A percentile compares a stretch with the other conserved stretches of the same genome.
Evolutionary conservation across 2,113 vertebrate species (phyloP).

Genomic region (Phoxinus phoxinus): DNA sequence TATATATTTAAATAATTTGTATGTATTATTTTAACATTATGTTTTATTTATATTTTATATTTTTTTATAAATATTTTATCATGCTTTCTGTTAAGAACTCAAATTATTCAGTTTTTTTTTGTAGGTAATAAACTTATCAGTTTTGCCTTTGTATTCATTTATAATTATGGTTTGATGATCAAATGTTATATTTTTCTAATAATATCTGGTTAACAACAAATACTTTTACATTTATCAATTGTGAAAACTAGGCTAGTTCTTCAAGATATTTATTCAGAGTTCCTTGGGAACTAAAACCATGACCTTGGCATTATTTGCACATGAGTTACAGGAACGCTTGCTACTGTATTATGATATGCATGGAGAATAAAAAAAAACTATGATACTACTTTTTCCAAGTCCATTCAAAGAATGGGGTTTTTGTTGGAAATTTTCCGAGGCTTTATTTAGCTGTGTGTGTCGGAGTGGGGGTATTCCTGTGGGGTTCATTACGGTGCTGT

Average conservation of each 20-base stretch:
- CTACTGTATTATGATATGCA: background rate
- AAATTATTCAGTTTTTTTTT: too few relatives aligned
- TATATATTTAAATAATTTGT: too few relatives aligned
- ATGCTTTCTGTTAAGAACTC: too few relatives aligned
- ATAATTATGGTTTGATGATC: background rate
- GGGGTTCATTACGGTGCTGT: constrained; percentile 34
- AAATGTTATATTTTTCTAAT: too few relatives aligned
- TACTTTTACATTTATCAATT: background rate
- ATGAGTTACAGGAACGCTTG: background rate
- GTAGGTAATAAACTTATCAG: too few relatives aligned
- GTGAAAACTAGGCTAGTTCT: background rate
- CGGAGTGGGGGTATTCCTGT: constrained; percentile 12
- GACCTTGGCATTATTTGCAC: background rate
- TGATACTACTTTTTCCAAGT: background rate
- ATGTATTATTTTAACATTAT: too few relatives aligned
- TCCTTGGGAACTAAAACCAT: background rate
- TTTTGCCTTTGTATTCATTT: background rate
- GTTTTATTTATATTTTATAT: too few relatives aligned
- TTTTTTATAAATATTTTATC: too few relatives aligned
- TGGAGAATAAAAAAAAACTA: background rate
- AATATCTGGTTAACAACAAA: too few relatives aligned
- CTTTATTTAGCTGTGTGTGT: constrained; percentile 32
- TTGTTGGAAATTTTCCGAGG: background rate
- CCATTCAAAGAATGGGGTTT: background rate
- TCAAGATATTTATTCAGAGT: background rate